Evolutionary conservation across 2,888 invertebrate species (phyloP), one percentile per base, ranked within the genome.

Genomic region (Platycheirus rosarum): DNA sequence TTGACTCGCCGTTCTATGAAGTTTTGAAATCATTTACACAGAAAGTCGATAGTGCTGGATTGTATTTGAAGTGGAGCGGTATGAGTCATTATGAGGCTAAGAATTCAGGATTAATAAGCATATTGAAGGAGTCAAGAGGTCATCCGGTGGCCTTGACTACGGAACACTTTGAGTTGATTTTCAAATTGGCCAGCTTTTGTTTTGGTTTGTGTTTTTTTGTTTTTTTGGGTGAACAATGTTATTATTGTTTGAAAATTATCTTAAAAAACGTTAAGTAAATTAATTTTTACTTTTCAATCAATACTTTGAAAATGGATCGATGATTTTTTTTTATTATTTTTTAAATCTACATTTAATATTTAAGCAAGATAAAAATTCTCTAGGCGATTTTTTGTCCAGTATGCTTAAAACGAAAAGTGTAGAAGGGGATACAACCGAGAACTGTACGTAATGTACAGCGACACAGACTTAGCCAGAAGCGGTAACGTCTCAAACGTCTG

Each of bases 1-100:
- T 85, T 57, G 88, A 89, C 66, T 88, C 88, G 0, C 86, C 87
- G 0, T 69, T 89, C 49, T 88, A 85, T 40, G 55, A 85, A 37
- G 77, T 78, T 0, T 49, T 86, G 2, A 84, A 75, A 35, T 14
- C 20, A 0, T 86, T 86, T n/a, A 84, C 85, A 2, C 46, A 85
- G 40, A 62, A 29, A 5, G 60, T 42, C 0, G 57, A 68, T 7
- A 66, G 71, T 44, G 35, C 82, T 0, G 82, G 82, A n/a, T 48
- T 82, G 51, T 77, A 77, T 13, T 8, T 42, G 18, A 65, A 62
- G n/a, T 79, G 79, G 86, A 80, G 70, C 1, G 69, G 71, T 2
- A 84, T 73, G 65, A 79, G 85, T n/a, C 84, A 78, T 49, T 35
- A 63, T 16, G 84, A 86, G 37, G 85, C 85, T 11, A 69, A 77